Evolutionary conservation across 2,113 vertebrate genomes (phyloP).

Genomic region (Sialia sialis): DNA sequence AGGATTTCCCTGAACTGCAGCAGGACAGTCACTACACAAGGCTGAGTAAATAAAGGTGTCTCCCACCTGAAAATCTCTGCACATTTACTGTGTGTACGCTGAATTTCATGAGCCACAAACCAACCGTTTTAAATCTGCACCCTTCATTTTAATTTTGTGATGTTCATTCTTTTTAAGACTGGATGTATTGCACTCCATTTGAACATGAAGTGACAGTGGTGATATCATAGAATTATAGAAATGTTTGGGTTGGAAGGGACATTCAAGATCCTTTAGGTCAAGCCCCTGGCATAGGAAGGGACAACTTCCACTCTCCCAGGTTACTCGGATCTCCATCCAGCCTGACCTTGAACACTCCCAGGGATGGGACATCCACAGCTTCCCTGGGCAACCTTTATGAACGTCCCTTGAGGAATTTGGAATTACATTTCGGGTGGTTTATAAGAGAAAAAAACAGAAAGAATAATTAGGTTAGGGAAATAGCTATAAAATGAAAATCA

Average conservation of each 20-base stretch:
- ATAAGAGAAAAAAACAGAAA: not conserved
- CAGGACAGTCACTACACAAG: too few relatives aligned
- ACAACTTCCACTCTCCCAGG: not conserved
- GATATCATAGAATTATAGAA: too few relatives aligned
- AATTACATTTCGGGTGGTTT: not conserved
- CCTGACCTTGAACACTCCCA: too few relatives aligned
- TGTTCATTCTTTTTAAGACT: not conserved
- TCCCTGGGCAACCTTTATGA: not conserved
- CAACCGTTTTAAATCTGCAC: not conserved
- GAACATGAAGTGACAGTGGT: not conserved
- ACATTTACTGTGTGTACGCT: rapidly evolving
- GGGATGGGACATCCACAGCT: not conserved
- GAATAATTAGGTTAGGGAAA: not conserved
- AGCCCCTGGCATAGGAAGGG: not conserved
- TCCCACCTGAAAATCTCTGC: not conserved
- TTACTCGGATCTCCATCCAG: rapidly evolving
- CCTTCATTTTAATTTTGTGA: not conserved
- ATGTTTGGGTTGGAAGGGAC: not conserved
- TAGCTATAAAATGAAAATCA: not conserved
- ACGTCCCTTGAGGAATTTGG: not conserved
- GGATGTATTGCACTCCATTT: not conserved
- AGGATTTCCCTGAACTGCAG: not conserved
- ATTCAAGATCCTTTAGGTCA: not conserved
- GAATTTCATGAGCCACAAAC: not conserved
- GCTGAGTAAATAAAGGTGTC: not conserved